Percentiles rank a stretch among this genome's conserved stretches.
phyloP scores from a whole-genome alignment of 2,888 invertebrate genomes.

The Drosophila yooni region DNA sequence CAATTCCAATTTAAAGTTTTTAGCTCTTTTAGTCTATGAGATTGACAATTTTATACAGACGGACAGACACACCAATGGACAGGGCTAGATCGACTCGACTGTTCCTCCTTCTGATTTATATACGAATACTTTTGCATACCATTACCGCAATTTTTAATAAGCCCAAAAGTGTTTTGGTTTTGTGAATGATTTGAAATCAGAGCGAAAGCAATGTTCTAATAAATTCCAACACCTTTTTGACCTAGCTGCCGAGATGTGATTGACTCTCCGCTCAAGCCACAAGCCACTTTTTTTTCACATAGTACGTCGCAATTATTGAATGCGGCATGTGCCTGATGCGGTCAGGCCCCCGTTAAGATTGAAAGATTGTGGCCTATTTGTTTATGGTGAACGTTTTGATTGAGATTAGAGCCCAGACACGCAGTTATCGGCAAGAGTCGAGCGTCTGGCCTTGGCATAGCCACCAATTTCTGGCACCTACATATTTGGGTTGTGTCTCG shows the following conservation, averaged over 20 bases:
- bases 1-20: background rate
- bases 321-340: constrained; percentile 45
- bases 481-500: constrained; percentile 12
- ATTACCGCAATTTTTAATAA: background rate
- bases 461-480: constrained; percentile 30
- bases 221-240: background rate
- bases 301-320: constrained; percentile 41
- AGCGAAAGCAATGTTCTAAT: background rate
- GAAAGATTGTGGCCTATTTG: constrained; percentile 39
- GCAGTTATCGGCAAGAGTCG: constrained; percentile 32
- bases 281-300: background rate
- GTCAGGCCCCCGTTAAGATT: constrained; percentile 61
- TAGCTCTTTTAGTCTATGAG: background rate
- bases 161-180: background rate
- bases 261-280: background rate
- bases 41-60: background rate
- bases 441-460: constrained; percentile 49
- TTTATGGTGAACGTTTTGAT: constrained; percentile 66
- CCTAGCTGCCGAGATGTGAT: constrained; percentile 53
- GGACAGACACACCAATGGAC: background rate
- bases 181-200: background rate
- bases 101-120: background rate
- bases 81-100: background rate
- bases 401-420: constrained; percentile 26
- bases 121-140: background rate